Conservation (phyloP, 2,797 vertebrate species). For the Oreochromis mossambicus region DNA sequence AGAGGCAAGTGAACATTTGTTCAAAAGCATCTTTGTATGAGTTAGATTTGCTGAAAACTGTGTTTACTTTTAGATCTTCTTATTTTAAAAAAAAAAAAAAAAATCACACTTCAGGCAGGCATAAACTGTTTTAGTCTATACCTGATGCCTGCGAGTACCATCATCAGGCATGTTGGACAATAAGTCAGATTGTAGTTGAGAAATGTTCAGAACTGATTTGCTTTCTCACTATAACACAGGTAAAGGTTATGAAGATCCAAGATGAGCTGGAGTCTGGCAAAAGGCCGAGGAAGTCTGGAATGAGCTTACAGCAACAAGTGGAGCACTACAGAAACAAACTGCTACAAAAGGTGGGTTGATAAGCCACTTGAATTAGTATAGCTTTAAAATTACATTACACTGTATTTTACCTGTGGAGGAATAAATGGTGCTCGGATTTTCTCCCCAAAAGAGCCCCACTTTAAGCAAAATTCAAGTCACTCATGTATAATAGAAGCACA, state of each 20-base stretch:
- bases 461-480: not conserved
- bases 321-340: conserved; percentile 80
- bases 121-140: not conserved
- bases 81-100: not conserved
- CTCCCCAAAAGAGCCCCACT: not conserved
- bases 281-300: conserved; percentile 69
- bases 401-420: not conserved
- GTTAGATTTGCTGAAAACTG: not conserved
- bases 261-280: conserved; percentile 82
- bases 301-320: conserved; percentile 78
- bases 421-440: not conserved
- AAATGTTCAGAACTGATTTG: not conserved
- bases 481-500: not conserved
- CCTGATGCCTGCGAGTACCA: not conserved
- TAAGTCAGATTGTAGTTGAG: not conserved
- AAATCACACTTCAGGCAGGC: not conserved
- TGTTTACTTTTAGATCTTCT: not conserved
- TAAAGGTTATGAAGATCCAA: conserved; percentile 81
- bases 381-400: not conserved
- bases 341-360: conserved; percentile 73
- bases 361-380: not conserved
- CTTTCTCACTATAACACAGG: conserved; percentile 46
- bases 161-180: not conserved
- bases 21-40: not conserved
- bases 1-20: conserved; percentile 63